phyloP scores from a whole-genome alignment of 2,797 vertebrate genomes.

The Jordanella pulchra region DNA sequence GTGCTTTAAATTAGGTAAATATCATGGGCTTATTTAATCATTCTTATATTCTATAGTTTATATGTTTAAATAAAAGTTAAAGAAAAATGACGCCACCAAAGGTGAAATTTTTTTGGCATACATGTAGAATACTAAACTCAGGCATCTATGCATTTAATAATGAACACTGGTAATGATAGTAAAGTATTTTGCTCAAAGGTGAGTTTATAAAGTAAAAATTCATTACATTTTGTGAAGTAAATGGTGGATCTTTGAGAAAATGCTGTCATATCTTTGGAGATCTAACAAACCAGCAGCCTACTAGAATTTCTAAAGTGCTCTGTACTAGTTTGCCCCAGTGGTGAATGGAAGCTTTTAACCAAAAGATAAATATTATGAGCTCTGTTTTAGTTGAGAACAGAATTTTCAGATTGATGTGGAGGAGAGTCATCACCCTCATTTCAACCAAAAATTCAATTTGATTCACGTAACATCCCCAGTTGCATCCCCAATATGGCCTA shows the following conservation, averaged over 20 bases:
- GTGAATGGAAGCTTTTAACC: neutral
- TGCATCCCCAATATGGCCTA: no score
- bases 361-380: no score
- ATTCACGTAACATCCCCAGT: no score
- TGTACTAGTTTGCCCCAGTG: neutral
- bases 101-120: neutral
- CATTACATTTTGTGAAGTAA: neutral
- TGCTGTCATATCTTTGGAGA: no score
- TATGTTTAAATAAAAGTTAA: neutral
- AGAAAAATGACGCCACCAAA: neutral
- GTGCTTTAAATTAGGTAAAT: neutral
- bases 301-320: neutral
- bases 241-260: neutral
- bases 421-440: neutral
- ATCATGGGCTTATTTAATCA: neutral
- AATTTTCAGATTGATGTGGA: neutral
- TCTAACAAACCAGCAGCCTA: neutral
- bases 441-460: no score
- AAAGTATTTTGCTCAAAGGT: neutral
- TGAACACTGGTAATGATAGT: no score
- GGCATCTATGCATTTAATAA: no score
- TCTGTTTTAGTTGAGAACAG: neutral
- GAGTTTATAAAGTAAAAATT: neutral
- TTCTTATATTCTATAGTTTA: neutral
- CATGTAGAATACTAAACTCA: neutral